Evolutionary conservation across 2,113 vertebrate species (phyloP).

Genomic region (Orcinus orca): DNA sequence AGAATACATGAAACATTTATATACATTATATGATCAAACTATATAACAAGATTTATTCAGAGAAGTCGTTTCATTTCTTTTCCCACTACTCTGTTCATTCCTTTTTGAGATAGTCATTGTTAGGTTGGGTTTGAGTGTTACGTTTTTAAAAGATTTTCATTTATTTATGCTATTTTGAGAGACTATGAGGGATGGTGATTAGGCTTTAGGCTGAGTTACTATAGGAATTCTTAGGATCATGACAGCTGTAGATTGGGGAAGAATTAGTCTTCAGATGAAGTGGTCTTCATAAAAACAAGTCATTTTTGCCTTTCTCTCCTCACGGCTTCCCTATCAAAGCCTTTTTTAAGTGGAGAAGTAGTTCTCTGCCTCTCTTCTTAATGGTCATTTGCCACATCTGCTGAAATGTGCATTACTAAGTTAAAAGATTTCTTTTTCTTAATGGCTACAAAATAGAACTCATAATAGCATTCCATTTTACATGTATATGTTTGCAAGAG

Average conservation of each 20-base stretch:
- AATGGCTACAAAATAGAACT: constrained; percentile 37
- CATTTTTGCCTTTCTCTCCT: neutral
- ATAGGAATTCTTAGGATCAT: neutral
- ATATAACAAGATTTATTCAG: neutral
- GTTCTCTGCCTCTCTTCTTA: neutral
- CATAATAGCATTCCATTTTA: neutral
- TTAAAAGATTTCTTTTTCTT: neutral
- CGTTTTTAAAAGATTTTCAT: neutral
- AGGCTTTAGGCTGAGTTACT: neutral
- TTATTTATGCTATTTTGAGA: constrained; percentile 21
- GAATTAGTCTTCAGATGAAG: neutral
- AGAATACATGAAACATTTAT: neutral
- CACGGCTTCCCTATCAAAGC: neutral
- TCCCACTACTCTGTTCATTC: neutral
- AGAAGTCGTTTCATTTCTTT: neutral
- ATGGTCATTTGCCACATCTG: neutral
- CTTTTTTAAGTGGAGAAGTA: neutral
- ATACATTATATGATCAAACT: neutral
- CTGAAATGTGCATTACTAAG: neutral
- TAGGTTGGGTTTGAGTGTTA: neutral
- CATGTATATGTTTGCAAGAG: neutral
- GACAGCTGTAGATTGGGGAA: neutral
- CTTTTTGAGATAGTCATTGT: neutral
- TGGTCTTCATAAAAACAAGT: neutral
- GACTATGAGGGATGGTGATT: neutral